Evolutionary conservation across 2,113 vertebrate genomes (phyloP).

Genomic region (Lutjanus erythropterus): DNA sequence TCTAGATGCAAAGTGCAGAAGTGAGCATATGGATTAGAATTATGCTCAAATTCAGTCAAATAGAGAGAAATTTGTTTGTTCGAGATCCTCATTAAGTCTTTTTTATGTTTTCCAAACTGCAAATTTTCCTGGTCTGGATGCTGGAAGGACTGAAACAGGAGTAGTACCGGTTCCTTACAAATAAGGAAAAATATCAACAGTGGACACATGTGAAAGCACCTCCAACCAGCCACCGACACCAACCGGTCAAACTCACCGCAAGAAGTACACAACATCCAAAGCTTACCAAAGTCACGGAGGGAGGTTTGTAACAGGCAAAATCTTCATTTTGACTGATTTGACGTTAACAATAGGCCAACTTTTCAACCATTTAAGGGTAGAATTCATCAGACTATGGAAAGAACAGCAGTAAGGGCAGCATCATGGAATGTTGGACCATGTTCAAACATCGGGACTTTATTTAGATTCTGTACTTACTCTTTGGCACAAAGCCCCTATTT

Average conservation of each 20-base stretch:
- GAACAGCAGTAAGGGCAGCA: constrained; percentile 2
- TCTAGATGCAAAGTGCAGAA: constrained; percentile 12
- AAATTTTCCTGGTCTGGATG: constrained; percentile 38
- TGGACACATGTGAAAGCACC: constrained; percentile 82
- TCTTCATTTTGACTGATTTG: constrained; percentile 83
- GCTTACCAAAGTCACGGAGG: constrained; percentile 85
- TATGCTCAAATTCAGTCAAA: not conserved
- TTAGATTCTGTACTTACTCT: constrained; percentile 25
- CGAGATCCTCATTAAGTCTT: accelerated
- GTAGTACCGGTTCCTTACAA: constrained; percentile 78
- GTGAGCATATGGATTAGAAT: not conserved
- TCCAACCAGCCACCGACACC: constrained; percentile 83
- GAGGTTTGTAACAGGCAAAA: constrained; percentile 83
- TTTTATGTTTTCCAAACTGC: not conserved
- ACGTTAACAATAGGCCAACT: constrained; percentile 12
- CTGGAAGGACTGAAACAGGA: constrained; percentile 52
- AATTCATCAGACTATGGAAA: constrained; percentile 1
- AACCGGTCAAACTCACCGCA: constrained; percentile 85
- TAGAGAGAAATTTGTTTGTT: not conserved
- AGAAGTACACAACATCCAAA: constrained; percentile 86
- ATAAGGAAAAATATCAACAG: constrained; percentile 78
- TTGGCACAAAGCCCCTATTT: not conserved
- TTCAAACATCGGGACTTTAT: constrained; percentile 2
- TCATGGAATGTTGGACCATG: constrained; percentile 13
- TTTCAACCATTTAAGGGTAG: constrained; percentile 8